These are phyloP conservation scores for Grammomys dolichurus DNA, from an alignment of 2,113 vertebrate species.

Conservation along the genomic window DNA sequence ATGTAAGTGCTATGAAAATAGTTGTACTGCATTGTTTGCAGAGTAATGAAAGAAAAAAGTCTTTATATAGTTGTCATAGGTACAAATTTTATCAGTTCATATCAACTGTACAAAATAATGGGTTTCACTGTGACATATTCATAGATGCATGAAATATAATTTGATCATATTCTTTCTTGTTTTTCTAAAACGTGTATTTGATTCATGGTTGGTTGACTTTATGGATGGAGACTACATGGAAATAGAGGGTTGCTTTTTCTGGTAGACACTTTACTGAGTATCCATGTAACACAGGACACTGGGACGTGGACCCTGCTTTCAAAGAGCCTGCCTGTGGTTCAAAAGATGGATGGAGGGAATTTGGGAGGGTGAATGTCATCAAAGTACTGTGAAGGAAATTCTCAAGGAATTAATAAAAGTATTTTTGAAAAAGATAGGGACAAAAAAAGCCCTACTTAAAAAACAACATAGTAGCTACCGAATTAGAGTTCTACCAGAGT, in stretches of 20 bases:
- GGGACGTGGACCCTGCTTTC: neutral
- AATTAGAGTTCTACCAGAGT: neutral
- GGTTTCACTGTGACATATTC: neutral
- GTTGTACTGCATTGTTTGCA: neutral
- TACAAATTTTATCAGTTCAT: neutral
- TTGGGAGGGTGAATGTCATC: no score
- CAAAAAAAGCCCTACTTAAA: neutral
- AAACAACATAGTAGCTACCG: neutral
- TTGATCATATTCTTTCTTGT: neutral
- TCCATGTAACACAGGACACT: neutral
- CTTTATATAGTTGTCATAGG: neutral
- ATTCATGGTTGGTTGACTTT: neutral
- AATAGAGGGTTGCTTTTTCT: no score
- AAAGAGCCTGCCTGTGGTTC: slow-evolving; percentile 4
- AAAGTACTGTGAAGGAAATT: neutral
- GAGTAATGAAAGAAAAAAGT: neutral
- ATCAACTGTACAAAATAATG: neutral
- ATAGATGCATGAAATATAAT: neutral
- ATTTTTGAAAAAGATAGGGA: neutral
- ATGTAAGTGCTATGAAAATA: neutral
- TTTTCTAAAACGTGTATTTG: neutral
- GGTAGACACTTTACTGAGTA: neutral
- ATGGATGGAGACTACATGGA: neutral
- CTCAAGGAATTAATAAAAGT: neutral
- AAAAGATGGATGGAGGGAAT: neutral